These are phyloP conservation scores for Malurus cyaneus DNA, from an alignment of 2,113 vertebrate species.

Conservation along the genomic window DNA sequence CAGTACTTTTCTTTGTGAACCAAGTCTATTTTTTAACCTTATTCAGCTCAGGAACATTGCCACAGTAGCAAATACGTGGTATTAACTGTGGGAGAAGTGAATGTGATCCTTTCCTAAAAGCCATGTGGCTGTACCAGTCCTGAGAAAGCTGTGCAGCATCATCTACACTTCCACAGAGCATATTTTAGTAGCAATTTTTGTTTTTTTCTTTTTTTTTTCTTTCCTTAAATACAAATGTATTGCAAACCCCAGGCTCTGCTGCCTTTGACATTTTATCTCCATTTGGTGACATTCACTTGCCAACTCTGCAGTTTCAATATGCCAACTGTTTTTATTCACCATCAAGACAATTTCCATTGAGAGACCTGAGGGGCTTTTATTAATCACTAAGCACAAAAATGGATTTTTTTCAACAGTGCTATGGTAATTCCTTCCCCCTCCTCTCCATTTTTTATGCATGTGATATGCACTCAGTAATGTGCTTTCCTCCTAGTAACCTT, in stretches of 20 bases:
- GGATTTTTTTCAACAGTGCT: not conserved
- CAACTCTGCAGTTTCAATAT: slow-evolving; percentile 13
- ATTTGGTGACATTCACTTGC: not conserved
- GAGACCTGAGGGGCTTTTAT: slow-evolving; percentile 56
- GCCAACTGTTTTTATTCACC: slow-evolving; percentile 32
- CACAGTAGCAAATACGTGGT: slow-evolving; percentile 30
- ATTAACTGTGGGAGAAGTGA: slow-evolving; percentile 58
- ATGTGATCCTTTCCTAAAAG: slow-evolving; percentile 51
- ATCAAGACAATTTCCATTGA: slow-evolving; percentile 24
- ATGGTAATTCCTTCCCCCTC: not conserved
- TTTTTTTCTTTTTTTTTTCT: not conserved
- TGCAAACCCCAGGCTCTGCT: slow-evolving; percentile 39
- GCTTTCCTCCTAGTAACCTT: slow-evolving; percentile 49
- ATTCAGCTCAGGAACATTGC: slow-evolving; percentile 61
- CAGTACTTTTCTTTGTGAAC: slow-evolving; percentile 52
- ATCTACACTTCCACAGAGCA: slow-evolving; percentile 40
- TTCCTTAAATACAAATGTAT: slow-evolving; percentile 26
- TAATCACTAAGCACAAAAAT: slow-evolving; percentile 45
- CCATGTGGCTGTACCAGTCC: slow-evolving; percentile 46
- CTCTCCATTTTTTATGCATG: slow-evolving; percentile 38
- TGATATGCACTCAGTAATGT: not conserved
- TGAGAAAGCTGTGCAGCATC: slow-evolving; percentile 52
- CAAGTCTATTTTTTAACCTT: slow-evolving; percentile 57
- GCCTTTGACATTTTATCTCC: slow-evolving; percentile 4
- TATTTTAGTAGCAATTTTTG: slow-evolving; percentile 26